These are phyloP conservation scores for Caradrina clavipalpis DNA, from an alignment of 2,888 invertebrate genomes.

Conservation along the genomic window DNA sequence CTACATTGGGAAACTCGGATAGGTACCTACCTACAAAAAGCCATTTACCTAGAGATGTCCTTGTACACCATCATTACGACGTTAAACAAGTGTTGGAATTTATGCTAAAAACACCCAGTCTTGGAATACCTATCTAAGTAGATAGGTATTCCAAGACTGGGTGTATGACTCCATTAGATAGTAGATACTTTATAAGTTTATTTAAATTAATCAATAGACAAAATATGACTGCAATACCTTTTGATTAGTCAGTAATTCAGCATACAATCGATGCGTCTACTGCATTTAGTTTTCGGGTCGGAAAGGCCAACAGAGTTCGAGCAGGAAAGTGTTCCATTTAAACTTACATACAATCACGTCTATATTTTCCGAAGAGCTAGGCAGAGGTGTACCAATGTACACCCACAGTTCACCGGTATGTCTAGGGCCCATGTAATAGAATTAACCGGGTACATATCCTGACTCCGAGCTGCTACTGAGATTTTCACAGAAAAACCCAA, in stretches of 20 bases:
- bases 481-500: no score
- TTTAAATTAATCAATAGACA: conserved; percentile 22
- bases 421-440: no score
- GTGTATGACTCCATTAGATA: neutral
- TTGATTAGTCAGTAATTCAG: conserved; percentile 15
- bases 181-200: neutral
- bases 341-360: no score
- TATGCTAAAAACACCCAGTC: conserved; percentile 26
- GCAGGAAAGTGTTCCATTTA: no score
- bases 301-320: neutral
- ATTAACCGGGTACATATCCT: no score
- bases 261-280: neutral
- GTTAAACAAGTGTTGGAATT: conserved; percentile 37
- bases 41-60: conserved; percentile 57
- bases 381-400: no score
- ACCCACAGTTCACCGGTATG: no score
- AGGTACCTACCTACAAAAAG: conserved; percentile 26
- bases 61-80: conserved; percentile 54
- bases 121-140: neutral
- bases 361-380: no score
- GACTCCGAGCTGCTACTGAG: no score
- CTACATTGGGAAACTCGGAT: conserved; percentile 54
- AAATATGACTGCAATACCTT: neutral
- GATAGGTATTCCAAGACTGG: no score
- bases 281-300: neutral